A percentile compares a stretch with the other conserved stretches of the same genome.
phyloP scores from a whole-genome alignment of 2,113 vertebrate genomes.

The Brachypteracias leptosomus region DNA sequence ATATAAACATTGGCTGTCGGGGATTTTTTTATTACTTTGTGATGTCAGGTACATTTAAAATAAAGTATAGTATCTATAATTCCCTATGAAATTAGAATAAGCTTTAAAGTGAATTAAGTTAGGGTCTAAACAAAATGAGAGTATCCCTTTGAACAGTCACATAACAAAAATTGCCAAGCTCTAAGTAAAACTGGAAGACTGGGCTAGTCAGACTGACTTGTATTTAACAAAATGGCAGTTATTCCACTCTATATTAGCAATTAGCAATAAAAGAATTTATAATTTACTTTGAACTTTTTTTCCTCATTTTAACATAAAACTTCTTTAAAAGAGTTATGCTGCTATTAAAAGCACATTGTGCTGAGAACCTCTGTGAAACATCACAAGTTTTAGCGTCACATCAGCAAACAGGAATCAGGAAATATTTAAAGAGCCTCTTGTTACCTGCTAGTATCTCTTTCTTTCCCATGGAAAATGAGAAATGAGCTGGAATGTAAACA shows the following conservation, averaged over 20 bases:
- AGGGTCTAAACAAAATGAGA: neutral
- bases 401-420: neutral
- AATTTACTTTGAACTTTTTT: constrained; percentile 8
- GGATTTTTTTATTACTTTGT: neutral
- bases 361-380: neutral
- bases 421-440: constrained; percentile 21
- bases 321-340: neutral
- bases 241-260: constrained; percentile 31
- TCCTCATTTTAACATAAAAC: neutral
- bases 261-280: constrained; percentile 46
- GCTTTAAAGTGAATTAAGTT: constrained; percentile 8
- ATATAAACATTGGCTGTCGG: neutral
- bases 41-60: neutral
- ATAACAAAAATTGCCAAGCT: neutral
- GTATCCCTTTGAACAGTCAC: neutral
- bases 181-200: constrained; percentile 10
- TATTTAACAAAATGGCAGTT: neutral
- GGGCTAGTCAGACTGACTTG: neutral
- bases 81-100: constrained; percentile 1
- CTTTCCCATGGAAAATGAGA: constrained; percentile 50
- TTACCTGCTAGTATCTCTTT: constrained; percentile 40
- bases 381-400: neutral
- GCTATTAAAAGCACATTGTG: neutral
- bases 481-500: constrained; percentile 42
- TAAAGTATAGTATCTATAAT: neutral